These are phyloP conservation scores for Ichneumoninae sp. DNA, from an alignment of 2,888 invertebrate genomes.

Conservation along the genomic window DNA sequence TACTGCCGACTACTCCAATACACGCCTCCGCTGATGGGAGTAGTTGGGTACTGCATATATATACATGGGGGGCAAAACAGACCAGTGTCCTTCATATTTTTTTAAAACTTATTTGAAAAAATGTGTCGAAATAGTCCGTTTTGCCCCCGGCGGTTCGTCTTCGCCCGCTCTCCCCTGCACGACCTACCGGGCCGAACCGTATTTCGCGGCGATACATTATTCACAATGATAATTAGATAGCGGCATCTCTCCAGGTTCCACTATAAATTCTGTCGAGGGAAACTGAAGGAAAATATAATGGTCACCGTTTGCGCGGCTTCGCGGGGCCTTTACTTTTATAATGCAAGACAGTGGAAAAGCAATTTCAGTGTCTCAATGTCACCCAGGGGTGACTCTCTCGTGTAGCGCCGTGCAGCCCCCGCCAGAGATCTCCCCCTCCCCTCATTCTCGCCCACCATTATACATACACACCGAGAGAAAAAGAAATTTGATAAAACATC, in stretches of 20 bases:
- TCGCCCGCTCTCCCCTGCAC: not conserved
- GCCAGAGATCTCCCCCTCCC: not conserved
- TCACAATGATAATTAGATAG: slow-evolving; percentile 1
- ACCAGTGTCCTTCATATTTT: not conserved
- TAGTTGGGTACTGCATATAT: not conserved
- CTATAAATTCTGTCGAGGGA: slow-evolving; percentile 15
- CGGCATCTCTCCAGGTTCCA: not conserved
- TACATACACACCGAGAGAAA: slow-evolving; percentile 42
- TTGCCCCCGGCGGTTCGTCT: not conserved
- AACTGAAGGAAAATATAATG: slow-evolving; percentile 20
- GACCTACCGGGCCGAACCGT: not conserved
- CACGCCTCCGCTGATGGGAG: not conserved
- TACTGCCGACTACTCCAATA: not conserved
- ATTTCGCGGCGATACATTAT: not conserved
- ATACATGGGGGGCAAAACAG: not conserved
- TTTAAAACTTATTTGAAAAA: too few species aligned
- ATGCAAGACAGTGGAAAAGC: slow-evolving; percentile 59
- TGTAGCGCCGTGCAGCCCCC: not conserved
- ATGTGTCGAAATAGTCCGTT: too few species aligned
- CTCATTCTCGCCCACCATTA: slow-evolving; percentile 10
- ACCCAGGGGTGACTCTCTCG: slow-evolving; percentile 28
- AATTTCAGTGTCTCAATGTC: slow-evolving; percentile 63
- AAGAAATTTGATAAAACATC: slow-evolving; percentile 63
- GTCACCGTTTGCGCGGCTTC: slow-evolving; percentile 15
- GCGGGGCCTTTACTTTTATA: slow-evolving; percentile 41